These are phyloP conservation scores for Fragum sueziense DNA, from an alignment of 2,888 invertebrate genomes.

Conservation along the genomic window DNA sequence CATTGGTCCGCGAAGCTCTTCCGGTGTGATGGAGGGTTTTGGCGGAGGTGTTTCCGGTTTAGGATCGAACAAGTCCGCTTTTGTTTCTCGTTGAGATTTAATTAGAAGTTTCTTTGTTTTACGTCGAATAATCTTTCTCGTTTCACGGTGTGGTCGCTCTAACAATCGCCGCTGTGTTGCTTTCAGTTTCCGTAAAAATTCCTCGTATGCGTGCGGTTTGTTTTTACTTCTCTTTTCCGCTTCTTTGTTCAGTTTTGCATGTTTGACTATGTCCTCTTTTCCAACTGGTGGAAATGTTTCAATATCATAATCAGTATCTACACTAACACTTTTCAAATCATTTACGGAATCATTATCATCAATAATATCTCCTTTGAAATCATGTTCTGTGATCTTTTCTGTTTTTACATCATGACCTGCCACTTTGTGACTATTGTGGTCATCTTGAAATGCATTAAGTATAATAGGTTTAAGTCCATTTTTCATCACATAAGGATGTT, in stretches of 20 bases:
- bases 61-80: constrained; percentile 31
- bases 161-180: constrained; percentile 15
- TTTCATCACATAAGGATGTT: constrained; percentile 13
- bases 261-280: constrained; percentile 45
- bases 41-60: constrained; percentile 36
- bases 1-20: constrained; percentile 17
- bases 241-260: constrained; percentile 46
- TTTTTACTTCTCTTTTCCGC: constrained; percentile 43
- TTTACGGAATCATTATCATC: neutral
- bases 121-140: constrained; percentile 25
- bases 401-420: neutral
- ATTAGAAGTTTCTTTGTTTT: constrained; percentile 38
- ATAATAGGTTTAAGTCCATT: neutral
- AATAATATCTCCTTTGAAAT: neutral
- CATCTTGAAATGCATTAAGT: constrained; percentile 4
- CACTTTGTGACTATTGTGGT: neutral
- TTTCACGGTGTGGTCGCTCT: constrained; percentile 24
- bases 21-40: constrained; percentile 9
- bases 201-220: constrained; percentile 27
- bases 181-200: constrained; percentile 44
- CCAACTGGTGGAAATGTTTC: constrained; percentile 48
- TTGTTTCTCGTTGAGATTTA: constrained; percentile 23
- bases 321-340: neutral
- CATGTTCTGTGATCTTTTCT: neutral
- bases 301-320: constrained; percentile 9